Conservation (phyloP, 92 coral and sea anemone genomes). For the Muricea muricata region DNA sequence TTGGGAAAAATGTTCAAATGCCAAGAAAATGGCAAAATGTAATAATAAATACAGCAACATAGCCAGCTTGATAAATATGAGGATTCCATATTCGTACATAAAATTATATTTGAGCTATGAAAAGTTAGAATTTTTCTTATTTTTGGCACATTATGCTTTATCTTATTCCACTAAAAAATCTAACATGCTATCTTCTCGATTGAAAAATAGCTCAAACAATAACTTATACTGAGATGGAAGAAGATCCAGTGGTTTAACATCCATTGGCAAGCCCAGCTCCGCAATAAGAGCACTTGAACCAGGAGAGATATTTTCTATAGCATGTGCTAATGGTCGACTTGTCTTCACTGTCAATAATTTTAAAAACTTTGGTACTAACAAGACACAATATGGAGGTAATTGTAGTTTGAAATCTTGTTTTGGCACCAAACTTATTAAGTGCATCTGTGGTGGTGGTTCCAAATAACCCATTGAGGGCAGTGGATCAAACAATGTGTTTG, state of each 20-base stretch:
- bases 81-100: too few species aligned
- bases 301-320: constrained; percentile 84
- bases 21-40: too few species aligned
- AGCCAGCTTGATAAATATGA: too few species aligned
- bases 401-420: constrained; percentile 65
- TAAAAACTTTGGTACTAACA: constrained; percentile 82
- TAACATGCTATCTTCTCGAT: constrained; percentile 79
- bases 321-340: constrained; percentile 70
- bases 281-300: constrained; percentile 77
- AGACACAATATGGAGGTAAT: constrained; percentile 64
- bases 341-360: constrained; percentile 83
- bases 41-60: too few species aligned
- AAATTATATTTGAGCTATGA: background rate
- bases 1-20: too few species aligned
- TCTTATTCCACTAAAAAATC: constrained; percentile 62
- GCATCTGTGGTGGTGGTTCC: constrained; percentile 64
- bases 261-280: constrained; percentile 62
- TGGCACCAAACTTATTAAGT: constrained; percentile 79
- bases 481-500: constrained; percentile 81
- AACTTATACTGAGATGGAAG: constrained; percentile 70
- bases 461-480: constrained; percentile 47
- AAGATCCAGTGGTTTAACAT: constrained; percentile 71
- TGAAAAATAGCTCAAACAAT: constrained; percentile 78
- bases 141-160: background rate
- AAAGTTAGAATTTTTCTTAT: background rate